phyloP scores from a whole-genome alignment of 2,797 vertebrate species.

The Paratrypauchen microcephalus region DNA sequence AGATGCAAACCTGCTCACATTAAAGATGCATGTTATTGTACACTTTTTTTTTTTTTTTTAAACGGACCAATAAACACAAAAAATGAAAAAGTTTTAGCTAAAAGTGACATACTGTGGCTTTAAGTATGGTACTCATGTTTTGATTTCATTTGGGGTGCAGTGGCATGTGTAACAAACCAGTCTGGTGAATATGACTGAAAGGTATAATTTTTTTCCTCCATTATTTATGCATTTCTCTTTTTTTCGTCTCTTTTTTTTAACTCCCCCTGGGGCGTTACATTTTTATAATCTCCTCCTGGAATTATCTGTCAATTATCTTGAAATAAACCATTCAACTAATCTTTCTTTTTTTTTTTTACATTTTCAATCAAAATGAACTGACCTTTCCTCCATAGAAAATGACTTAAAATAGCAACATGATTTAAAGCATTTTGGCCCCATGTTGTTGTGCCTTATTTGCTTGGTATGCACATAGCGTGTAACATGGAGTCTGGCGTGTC shows the following conservation, averaged over 20 bases:
- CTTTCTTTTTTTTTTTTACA: no score
- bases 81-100: neutral
- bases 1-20: neutral
- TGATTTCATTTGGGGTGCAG: no score
- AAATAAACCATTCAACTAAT: neutral
- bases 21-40: neutral
- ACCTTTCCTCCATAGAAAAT: neutral
- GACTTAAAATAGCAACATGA: neutral
- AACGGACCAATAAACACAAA: neutral
- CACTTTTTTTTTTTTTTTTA: neutral
- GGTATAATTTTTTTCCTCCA: no score
- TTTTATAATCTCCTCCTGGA: neutral
- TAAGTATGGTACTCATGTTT: no score
- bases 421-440: neutral
- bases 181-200: no score
- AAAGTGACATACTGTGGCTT: no score
- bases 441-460: neutral
- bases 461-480: conserved; percentile 3
- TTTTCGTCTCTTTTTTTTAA: neutral
- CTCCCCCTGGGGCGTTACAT: neutral
- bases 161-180: no score
- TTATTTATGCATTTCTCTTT: neutral
- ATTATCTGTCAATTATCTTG: neutral
- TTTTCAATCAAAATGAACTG: neutral
- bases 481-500: neutral